Conservation (phyloP, 2,888 invertebrate genomes). For the Agonopterix arenella region DNA sequence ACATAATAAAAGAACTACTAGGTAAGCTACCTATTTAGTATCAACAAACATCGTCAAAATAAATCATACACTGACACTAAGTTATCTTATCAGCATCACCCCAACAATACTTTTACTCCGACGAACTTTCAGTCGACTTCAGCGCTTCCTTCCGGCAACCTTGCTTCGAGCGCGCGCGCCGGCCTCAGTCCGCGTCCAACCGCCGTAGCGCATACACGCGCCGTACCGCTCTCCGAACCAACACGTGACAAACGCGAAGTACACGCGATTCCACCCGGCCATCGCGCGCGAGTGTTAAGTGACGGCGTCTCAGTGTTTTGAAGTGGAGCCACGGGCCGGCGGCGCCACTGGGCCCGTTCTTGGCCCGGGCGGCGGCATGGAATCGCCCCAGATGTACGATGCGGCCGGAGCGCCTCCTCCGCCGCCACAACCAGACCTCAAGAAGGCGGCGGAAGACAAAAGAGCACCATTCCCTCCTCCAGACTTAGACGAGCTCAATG, state of each 20-base stretch:
- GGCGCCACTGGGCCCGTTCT: constrained; percentile 65
- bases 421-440: constrained; percentile 78
- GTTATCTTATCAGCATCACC: constrained; percentile 4
- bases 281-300: constrained; percentile 60
- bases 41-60: too few relatives aligned
- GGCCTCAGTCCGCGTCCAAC: constrained; percentile 33
- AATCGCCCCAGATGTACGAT: constrained; percentile 93
- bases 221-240: constrained; percentile 14
- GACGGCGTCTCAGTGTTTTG: constrained; percentile 67
- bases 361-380: constrained; percentile 80
- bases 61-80: too few relatives aligned
- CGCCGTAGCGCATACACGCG: constrained; percentile 19
- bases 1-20: too few relatives aligned
- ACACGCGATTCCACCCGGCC: constrained; percentile 23
- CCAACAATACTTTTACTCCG: constrained; percentile 47
- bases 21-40: too few relatives aligned
- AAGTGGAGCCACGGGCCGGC: constrained; percentile 68
- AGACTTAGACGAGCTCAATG: constrained; percentile 92
- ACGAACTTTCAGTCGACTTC: constrained; percentile 57
- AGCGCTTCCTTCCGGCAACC: constrained; percentile 70
- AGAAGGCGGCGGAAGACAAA: constrained; percentile 79
- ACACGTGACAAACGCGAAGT: constrained; percentile 19
- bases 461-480: constrained; percentile 86
- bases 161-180: constrained; percentile 45
- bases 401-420: constrained; percentile 79